Evolutionary conservation across 2,113 vertebrate genomes (phyloP).

Genomic region (Phylloscopus whistleri): DNA sequence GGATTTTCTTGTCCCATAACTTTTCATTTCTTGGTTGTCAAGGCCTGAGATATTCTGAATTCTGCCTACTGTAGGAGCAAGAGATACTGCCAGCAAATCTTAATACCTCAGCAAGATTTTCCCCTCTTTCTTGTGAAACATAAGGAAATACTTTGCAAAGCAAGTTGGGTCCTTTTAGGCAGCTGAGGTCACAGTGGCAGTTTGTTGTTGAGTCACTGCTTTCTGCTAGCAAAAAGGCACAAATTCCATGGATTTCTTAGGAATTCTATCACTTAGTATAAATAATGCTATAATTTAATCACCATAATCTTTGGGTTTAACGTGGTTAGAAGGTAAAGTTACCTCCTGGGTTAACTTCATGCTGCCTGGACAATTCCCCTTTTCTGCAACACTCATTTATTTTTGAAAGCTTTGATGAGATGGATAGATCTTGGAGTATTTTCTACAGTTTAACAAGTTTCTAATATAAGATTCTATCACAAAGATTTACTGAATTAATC

Average conservation of each 20-base stretch:
- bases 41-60: not conserved
- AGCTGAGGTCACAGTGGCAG: not conserved
- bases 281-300: not conserved
- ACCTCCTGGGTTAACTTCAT: not conserved
- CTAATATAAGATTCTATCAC: not conserved
- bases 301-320: not conserved
- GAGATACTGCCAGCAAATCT: constrained; percentile 8
- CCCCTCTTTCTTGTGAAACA: not conserved
- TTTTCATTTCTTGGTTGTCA: constrained; percentile 55
- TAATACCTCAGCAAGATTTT: not conserved
- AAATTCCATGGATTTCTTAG: not conserved
- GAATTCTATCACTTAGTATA: not conserved
- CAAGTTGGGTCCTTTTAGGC: not conserved
- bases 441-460: not conserved
- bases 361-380: not conserved
- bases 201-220: not conserved
- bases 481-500: not conserved
- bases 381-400: not conserved
- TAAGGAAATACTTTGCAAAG: not conserved
- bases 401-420: not conserved
- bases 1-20: constrained; percentile 49
- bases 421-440: not conserved
- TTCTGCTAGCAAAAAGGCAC: not conserved
- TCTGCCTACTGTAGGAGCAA: not conserved
- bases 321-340: not conserved